Evolutionary conservation across 1,140 invertebrate species (phyloP), one percentile per base, ranked within the genome.

Genomic region (Brachionus koreanus): DNA sequence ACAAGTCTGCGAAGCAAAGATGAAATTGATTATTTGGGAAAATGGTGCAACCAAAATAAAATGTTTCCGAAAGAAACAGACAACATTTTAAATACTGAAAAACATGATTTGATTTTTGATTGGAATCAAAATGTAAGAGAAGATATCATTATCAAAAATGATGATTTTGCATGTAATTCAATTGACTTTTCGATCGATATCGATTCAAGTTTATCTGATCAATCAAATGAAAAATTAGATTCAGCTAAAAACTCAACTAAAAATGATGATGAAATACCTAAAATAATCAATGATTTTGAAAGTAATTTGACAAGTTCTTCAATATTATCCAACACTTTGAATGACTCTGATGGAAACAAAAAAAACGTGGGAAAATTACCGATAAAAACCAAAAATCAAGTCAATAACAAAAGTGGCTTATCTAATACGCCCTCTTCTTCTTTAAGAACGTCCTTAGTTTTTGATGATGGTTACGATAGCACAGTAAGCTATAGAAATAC

Each of bases 381-480:
- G 7, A 19, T 69, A 6, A 12, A 69, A 3, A 39, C 0, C 6
- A 19, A 35, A 39, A 39, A 1, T 43, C 33, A 39, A 19, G 23
- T 9, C 16, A 10, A 10, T 12, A 69, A 19, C 16, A 35, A 25
- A 49, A 46, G 25, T 10, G 46, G 5, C 10, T 25, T 46, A 29
- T 16, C 16, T 25, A 29, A 25, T 29, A 13, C 33, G 42, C 5
- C 39, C 29, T 46, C 43, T 74, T 74, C 42, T 0, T 43, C 69
- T 43, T 74, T 74, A 12, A 23, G 13, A 5, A 19, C 69, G 9
- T 46, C 69, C 5, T 7, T 46, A 0, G 12, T 74, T 74, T 74
- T 74, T 43, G 69, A 74, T 46, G 69, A 74, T 46, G 69, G 69
- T 6, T 74, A 74, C 25, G 69, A 43, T 29, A 74, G 69, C 23